Conservation (phyloP, 2,888 invertebrate genomes). For the Andrena dorsata region DNA sequence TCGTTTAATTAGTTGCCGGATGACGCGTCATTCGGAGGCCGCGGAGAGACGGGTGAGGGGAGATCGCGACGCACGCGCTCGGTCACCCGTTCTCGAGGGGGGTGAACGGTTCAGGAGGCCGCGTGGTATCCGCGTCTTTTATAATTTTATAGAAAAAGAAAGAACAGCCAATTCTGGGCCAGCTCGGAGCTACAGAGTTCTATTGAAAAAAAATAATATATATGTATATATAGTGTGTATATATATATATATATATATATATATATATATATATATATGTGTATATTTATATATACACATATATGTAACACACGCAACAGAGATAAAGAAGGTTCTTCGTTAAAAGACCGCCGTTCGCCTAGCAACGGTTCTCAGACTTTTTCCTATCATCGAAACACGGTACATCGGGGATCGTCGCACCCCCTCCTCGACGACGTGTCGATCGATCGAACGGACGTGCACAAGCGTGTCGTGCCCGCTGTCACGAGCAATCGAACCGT, state of each 20-base stretch:
- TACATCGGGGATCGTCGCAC: conserved; percentile 2
- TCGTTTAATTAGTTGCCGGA: conserved; percentile 50
- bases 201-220: conserved; percentile 21
- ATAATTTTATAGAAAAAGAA: conserved; percentile 59
- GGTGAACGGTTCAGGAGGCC: conserved; percentile 16
- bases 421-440: conserved; percentile 36
- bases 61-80: not conserved
- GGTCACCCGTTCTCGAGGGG: conserved; percentile 25
- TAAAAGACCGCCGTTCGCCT: conserved; percentile 10
- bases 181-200: conserved; percentile 21
- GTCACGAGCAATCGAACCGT: conserved; percentile 16
- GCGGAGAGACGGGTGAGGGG: conserved; percentile 11
- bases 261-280: not conserved
- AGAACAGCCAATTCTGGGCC: conserved; percentile 44
- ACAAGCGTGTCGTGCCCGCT: not conserved
- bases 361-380: conserved; percentile 1
- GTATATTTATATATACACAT: not conserved
- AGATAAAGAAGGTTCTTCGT: conserved; percentile 39
- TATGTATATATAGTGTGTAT: not conserved
- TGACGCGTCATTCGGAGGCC: conserved; percentile 1
- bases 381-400: not conserved
- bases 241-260: not conserved
- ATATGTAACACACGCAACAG: conserved; percentile 1
- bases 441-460: conserved; percentile 16
- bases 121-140: conserved; percentile 42